Evolutionary conservation across 1,140 invertebrate genomes (phyloP), one percentile per base, ranked within the genome.

Genomic region (Papilio aristodemus): DNA sequence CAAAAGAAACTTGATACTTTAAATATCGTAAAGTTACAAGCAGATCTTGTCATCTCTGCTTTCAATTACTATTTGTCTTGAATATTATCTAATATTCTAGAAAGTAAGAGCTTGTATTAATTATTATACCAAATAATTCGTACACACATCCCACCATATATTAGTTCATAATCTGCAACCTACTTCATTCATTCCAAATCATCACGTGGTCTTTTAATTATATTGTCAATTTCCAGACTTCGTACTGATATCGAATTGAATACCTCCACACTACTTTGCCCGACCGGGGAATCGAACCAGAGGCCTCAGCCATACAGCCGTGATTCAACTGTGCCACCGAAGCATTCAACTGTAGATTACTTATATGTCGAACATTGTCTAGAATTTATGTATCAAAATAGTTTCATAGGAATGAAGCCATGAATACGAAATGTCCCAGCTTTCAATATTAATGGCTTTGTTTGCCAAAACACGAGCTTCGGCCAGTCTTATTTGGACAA

Each of bases 401-500:
- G 10, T 10, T 17, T 4, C 43, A 8, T 50, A 19, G 14, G 19
- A 50, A 50, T 50, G 19, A 50, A 7, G 22, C 9, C 9, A 25
- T 54, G 10, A 25, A 22, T 54, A 25, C 19, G 10, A 22, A 50
- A 50, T 22, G 46, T 54, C 11, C 19, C 46, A 22, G 11, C 46
- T 22, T 54, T 1, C 46, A 54, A 11, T 54, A 54, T 19, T 62
- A 22, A 62, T 62, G 17, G 10, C 36, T 22, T 22, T 62, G 10
- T 19, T 37, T 37, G 36, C 11, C 10, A 10, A 62, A 62, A 22
- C 27, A 62, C 32, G 36, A 62, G 7, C 17, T 2, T 7, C 14
- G 59, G 4, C 22, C 36, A 62, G 19, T 62, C 9, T 11, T 62
- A 62, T 37, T 19, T 37, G 58, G 38, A 19, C 58, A 62, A 62